Conservation (phyloP, 2,888 invertebrate genomes). For the Dioctria rufipes region DNA sequence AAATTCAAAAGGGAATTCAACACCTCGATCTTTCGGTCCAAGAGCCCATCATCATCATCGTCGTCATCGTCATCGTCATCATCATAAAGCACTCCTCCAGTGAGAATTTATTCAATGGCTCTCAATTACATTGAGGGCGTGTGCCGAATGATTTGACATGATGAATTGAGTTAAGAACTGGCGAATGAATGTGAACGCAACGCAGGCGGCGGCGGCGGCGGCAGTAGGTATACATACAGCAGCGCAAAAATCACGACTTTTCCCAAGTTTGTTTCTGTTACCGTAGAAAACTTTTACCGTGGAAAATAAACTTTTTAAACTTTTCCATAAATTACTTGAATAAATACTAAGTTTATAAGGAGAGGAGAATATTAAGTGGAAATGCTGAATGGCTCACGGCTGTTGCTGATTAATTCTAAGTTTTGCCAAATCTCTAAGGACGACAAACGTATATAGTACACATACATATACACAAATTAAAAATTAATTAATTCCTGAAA, state of each 20-base stretch:
- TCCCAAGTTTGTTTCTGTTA: neutral
- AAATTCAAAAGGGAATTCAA: neutral
- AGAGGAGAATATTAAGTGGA: neutral
- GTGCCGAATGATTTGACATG: slow-evolving; percentile 14
- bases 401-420: neutral
- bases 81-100: neutral
- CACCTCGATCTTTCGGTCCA: neutral
- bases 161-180: neutral
- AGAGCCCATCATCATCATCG: neutral
- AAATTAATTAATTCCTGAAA: neutral
- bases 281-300: neutral
- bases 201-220: too few relatives aligned
- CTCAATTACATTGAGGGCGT: slow-evolving; percentile 17
- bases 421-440: neutral
- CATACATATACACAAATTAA: neutral
- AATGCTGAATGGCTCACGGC: slow-evolving; percentile 4
- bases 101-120: neutral
- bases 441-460: neutral
- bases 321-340: neutral
- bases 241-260: neutral
- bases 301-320: slow-evolving; percentile 10
- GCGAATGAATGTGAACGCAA: neutral
- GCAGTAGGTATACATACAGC: too few relatives aligned
- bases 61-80: neutral
- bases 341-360: neutral